Evolutionary conservation across 2,888 invertebrate genomes (phyloP).

Genomic region (Embidobia sp.): DNA sequence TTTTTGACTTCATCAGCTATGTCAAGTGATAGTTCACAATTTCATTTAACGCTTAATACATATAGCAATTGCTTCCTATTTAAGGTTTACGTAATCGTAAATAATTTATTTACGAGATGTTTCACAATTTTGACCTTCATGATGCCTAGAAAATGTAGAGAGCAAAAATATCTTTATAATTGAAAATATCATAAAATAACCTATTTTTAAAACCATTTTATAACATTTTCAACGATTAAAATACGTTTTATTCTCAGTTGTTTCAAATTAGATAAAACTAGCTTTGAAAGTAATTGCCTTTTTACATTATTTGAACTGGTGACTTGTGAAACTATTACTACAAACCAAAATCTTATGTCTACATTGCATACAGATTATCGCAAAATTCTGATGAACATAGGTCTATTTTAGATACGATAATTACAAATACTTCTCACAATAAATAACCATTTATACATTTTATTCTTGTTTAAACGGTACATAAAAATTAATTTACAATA

Average conservation of each 20-base stretch:
- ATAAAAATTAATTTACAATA: conserved; percentile 16
- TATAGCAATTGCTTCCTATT: no score
- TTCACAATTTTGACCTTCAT: conserved; percentile 5
- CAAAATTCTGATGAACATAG: no score
- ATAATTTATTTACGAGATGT: no score
- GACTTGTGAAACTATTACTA: no score
- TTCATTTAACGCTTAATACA: conserved; percentile 1
- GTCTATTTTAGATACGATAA: conserved; percentile 10
- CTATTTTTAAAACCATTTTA: not conserved
- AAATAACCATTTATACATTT: conserved; percentile 38
- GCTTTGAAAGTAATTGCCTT: no score
- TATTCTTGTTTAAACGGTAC: conserved; percentile 9
- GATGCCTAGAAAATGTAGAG: conserved; percentile 9
- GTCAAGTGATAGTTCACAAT: no score
- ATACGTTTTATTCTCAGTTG: conserved; percentile 15
- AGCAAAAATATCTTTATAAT: conserved; percentile 28
- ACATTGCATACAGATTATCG: no score
- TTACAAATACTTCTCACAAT: conserved; percentile 31
- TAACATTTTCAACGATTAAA: conserved; percentile 25
- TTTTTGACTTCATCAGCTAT: no score
- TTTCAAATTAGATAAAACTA: no score
- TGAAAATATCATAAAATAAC: conserved; percentile 15
- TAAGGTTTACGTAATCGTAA: no score
- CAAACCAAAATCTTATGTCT: no score
- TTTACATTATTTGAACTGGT: no score